Evolutionary conservation across 2,113 vertebrate species (phyloP), one percentile per base, ranked within the genome.

Genomic region (Nesoenas mayeri): DNA sequence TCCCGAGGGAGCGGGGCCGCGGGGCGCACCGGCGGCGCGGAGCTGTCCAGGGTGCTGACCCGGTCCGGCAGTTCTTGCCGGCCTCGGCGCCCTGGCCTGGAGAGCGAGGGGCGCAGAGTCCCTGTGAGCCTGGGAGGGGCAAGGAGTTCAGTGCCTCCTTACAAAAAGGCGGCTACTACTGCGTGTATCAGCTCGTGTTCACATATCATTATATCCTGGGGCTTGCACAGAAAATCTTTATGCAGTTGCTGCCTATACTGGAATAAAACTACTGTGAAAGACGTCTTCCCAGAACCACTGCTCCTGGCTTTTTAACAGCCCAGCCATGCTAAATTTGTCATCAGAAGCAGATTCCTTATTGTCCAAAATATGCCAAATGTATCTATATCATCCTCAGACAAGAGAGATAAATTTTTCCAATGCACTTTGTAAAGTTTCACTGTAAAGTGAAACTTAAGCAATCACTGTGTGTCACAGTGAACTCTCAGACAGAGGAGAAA

Each of bases 151-250:
- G 13, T 12, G 7, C 47, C 38, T 21, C 5, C 5, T 34, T 20
- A 5, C 25, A 10, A 24, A 42, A 21, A 57, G 50, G 2, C 1
- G 10, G 21, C 72, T 44, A 3, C 38, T 31, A 0, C 80, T 47
- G 54, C 0, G 17, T 15, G 22, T 4, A 19, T 34, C 29, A 5
- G 7, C 48, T 34, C 11, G 4, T 48, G 56, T 53, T 8, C 48
- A 16, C 9, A 0, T 42, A 0, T 8, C 36, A 0, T 29, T 44
- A 2, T 7, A 1, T 61, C 13, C 56, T 47, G 57, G 18, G 8
- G 11, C 65, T 36, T 21, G 28, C 31, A 4, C 34, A 2, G 38
- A 28, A 47, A 54, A 28, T 25, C 14, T 8, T 2, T 8, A 4
- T 29, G 70, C 29, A 11, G 2, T 56, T 64, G 34, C 25, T 78